Evolutionary conservation across 1,140 invertebrate species (phyloP).

Genomic region (Phocides pigmalion): DNA sequence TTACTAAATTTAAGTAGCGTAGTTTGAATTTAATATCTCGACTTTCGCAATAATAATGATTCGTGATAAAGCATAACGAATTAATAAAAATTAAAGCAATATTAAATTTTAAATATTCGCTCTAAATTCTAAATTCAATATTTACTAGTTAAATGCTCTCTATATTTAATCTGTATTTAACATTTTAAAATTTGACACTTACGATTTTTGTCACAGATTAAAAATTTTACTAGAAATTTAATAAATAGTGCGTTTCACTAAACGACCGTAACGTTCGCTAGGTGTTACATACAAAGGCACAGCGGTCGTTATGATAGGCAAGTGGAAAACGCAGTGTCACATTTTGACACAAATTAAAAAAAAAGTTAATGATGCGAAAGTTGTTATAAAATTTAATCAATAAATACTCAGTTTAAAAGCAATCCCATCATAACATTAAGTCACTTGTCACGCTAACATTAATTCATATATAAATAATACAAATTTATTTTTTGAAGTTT

Average conservation of each 20-base stretch:
- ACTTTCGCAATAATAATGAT: slow-evolving; percentile 39
- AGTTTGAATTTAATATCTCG: slow-evolving; percentile 4
- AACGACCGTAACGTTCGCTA: too few species aligned
- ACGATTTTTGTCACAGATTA: neutral
- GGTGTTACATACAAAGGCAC: too few species aligned
- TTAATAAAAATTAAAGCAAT: slow-evolving; percentile 77
- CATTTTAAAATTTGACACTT: neutral
- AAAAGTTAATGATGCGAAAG: neutral
- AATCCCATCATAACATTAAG: neutral
- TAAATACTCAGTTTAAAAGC: slow-evolving; percentile 26
- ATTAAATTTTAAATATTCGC: slow-evolving; percentile 46
- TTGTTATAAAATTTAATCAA: neutral
- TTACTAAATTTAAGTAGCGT: slow-evolving; percentile 9
- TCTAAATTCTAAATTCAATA: slow-evolving; percentile 24
- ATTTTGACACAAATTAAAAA: too few species aligned
- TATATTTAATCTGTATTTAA: slow-evolving; percentile 37
- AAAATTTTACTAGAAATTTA: neutral
- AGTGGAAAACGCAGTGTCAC: too few species aligned
- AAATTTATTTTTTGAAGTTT: slow-evolving; percentile 1
- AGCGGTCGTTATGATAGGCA: too few species aligned
- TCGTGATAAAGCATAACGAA: slow-evolving; percentile 62
- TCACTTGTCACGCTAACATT: neutral
- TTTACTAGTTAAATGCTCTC: slow-evolving; percentile 52
- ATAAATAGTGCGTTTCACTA: too few species aligned
- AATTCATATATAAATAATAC: neutral